A percentile compares a stretch with the other conserved stretches of the same genome.
Conservation (phyloP, 2,888 invertebrate genomes). For the Macaria notata region DNA sequence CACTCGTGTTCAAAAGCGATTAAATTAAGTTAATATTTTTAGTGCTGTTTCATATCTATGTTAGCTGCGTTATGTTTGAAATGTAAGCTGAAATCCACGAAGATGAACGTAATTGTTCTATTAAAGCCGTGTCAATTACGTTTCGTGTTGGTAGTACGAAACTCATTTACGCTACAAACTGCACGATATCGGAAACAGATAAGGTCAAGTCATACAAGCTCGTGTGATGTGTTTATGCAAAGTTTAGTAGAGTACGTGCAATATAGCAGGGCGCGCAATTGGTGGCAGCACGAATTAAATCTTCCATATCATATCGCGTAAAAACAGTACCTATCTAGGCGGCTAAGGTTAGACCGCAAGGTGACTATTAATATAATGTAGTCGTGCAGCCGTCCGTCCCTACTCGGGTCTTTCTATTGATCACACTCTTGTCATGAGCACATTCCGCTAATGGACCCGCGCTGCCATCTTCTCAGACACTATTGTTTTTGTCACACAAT, state of each 20-base stretch:
- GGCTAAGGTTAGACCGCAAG: slow-evolving; percentile 52
- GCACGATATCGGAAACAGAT: slow-evolving; percentile 18
- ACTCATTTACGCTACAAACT: slow-evolving; percentile 3
- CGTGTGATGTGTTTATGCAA: slow-evolving; percentile 48
- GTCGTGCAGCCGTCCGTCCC: slow-evolving; percentile 51
- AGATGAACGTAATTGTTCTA: no score
- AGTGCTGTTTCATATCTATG: no score
- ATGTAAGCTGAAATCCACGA: no score
- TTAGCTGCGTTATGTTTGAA: no score
- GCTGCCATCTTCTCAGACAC: slow-evolving; percentile 53
- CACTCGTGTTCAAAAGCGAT: no score
- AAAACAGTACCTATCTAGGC: slow-evolving; percentile 18
- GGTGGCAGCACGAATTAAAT: no score
- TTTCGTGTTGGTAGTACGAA: background rate
- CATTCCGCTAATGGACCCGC: slow-evolving; percentile 71
- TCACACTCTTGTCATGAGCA: slow-evolving; percentile 72
- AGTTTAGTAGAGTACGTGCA: slow-evolving; percentile 44
- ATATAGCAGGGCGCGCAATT: no score
- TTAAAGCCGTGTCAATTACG: no score
- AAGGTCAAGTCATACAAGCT: slow-evolving; percentile 17
- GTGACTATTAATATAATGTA: slow-evolving; percentile 64
- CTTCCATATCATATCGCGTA: no score
- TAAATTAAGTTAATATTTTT: no score
- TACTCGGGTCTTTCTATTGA: slow-evolving; percentile 61
- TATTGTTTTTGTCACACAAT: slow-evolving; percentile 67